Conservation (phyloP, 1,140 invertebrate species). For the Littorina saxatilis region DNA sequence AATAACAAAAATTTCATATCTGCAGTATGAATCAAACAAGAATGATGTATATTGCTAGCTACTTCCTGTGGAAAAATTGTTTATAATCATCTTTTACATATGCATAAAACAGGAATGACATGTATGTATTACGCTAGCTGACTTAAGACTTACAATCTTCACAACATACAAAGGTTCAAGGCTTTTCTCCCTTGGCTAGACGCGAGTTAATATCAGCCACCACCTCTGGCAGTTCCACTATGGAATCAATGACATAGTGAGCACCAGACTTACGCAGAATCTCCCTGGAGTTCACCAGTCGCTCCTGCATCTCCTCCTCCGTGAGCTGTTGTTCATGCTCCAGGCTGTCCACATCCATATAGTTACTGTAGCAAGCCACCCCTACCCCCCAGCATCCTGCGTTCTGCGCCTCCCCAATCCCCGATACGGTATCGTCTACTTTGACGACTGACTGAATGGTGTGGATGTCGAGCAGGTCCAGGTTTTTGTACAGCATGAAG, state of each 20-base stretch:
- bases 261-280: constrained; percentile 71
- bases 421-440: constrained; percentile 75
- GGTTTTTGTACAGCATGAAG: constrained; percentile 75
- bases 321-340: constrained; percentile 68
- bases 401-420: constrained; percentile 74
- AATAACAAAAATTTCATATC: too few species aligned
- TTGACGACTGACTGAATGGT: constrained; percentile 75
- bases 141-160: too few species aligned
- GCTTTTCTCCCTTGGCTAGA: constrained; percentile 70
- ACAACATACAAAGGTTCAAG: too few species aligned
- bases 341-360: constrained; percentile 73
- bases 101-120: too few species aligned
- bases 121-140: too few species aligned
- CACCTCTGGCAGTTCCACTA: constrained; percentile 72
- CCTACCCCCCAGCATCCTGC: constrained; percentile 77
- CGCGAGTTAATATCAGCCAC: constrained; percentile 73
- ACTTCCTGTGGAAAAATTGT: too few species aligned
- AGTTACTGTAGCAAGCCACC: constrained; percentile 74
- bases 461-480: constrained; percentile 72
- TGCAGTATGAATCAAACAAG: too few species aligned
- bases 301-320: constrained; percentile 63
- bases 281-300: constrained; percentile 65
- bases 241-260: constrained; percentile 75
- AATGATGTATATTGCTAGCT: too few species aligned
- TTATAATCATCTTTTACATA: too few species aligned